phyloP scores from a whole-genome alignment of 1,140 invertebrate genomes.

The Littorina saxatilis region DNA sequence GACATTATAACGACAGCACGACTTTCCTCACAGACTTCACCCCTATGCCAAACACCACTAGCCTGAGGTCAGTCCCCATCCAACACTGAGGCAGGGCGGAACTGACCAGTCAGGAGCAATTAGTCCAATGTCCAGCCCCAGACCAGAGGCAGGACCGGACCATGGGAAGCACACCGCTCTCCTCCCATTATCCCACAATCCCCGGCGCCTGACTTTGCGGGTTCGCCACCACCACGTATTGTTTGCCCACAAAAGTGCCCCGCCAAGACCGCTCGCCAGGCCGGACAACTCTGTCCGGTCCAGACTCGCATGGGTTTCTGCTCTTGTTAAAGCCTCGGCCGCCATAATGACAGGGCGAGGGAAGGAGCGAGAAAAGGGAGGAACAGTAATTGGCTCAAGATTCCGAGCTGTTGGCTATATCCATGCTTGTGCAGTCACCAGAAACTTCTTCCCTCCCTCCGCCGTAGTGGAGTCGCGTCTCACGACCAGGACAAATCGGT shows the following conservation, averaged over 20 bases:
- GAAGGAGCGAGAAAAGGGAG: neutral
- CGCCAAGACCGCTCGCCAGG: constrained; percentile 1
- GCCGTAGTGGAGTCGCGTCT: neutral
- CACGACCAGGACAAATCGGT: neutral
- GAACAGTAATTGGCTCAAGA: constrained; percentile 21
- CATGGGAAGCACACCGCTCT: neutral
- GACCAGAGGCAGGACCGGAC: neutral
- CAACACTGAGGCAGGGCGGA: no score
- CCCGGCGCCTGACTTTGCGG: constrained; percentile 12
- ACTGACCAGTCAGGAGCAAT: constrained; percentile 18
- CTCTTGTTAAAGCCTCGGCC: neutral
- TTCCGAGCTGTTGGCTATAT: neutral
- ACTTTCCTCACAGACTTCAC: neutral
- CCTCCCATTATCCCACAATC: neutral
- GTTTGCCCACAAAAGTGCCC: constrained; percentile 20
- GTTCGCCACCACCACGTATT: neutral
- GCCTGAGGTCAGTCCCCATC: no score
- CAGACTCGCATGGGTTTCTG: neutral
- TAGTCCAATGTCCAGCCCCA: neutral
- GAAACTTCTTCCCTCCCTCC: neutral
- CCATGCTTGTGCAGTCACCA: constrained; percentile 21
- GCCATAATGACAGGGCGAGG: constrained; percentile 20
- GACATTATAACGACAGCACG: neutral
- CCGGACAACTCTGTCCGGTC: constrained; percentile 12
- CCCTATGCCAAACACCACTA: neutral